Base-by-base conservation (phyloP, 1,140 invertebrate genomes). In the Ceratoteleas bidentatus region DNA sequence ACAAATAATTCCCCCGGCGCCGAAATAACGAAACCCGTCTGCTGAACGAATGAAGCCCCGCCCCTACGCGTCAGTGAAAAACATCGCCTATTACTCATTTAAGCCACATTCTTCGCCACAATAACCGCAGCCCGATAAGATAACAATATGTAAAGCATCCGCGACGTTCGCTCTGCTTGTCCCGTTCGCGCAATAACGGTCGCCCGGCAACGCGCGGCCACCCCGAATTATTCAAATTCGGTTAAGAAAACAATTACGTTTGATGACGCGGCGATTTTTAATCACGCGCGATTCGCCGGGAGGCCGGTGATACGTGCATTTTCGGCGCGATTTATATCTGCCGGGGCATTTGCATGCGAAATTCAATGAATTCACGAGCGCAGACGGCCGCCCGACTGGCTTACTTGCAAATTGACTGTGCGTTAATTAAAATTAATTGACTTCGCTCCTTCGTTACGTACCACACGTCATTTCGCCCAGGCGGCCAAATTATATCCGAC, bases 381-480 rank as follows among this genome's bases (percentile, higher is more conserved):
- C 62, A 69, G 69, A 70, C 74, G 66, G 69, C 68, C 61, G 62
- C 73, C 73, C 73, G 62, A 68, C 62, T 77, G 74, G 80, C 76
- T 79, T 85, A 57, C 83, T 78, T 84, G 64, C 76, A 85, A 84
- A 88, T 86, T 85, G 87, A 88, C 85, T 87, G 85, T 82, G 80
- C 84, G 82, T 87, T 90, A 87, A 89, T 90, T 89, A 86, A 86
- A 87, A 88, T 88, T 89, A 86, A 90, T 89, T 87, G 87, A 90
- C 88, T 87, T 81, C 78, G 78, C 84, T 65, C 74, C 70, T 79
- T 81, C 70, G 64, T 80, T 65, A 78, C 58, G 56, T 81, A 61
- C 80, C 84, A 81, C 72, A 72, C 76, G 75, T 81, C 69, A 84
- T 81, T 80, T 68, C 78, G 64, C 57, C 73, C 43, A 76, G 76